These are phyloP conservation scores for Coptodon rendalli DNA, from an alignment of 2,113 vertebrate genomes.

Conservation along the genomic window DNA sequence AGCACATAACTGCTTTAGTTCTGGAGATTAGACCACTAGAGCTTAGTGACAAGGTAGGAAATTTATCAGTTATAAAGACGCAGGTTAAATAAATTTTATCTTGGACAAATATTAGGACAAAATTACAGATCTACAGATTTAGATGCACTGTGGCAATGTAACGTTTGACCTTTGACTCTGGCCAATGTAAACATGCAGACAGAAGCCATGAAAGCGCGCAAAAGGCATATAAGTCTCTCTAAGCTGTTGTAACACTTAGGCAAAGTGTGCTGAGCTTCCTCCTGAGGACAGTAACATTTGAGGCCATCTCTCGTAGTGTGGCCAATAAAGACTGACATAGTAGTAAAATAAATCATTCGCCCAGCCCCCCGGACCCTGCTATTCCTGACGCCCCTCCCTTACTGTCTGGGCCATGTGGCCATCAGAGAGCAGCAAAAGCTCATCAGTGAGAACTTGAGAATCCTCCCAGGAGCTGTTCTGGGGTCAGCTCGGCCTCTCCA, in stretches of 20 bases:
- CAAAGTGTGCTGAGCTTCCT: conserved; percentile 61
- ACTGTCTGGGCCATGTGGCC: conserved; percentile 41
- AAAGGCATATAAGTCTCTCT: not conserved
- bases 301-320: conserved; percentile 53
- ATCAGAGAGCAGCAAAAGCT: conserved; percentile 60
- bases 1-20: not conserved
- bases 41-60: not conserved
- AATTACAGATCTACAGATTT: not conserved
- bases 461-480: conserved; percentile 65
- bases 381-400: not conserved
- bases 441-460: conserved; percentile 62
- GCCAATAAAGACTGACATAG: conserved; percentile 66
- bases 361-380: not conserved
- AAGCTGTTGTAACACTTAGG: conserved; percentile 52
- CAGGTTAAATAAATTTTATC: not conserved
- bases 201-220: not conserved
- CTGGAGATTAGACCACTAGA: not conserved
- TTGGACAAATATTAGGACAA: not conserved
- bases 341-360: conserved; percentile 68
- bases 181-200: not conserved
- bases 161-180: conserved; percentile 1
- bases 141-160: not conserved
- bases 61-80: not conserved
- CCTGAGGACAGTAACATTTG: conserved; percentile 68
- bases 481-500: conserved; percentile 47